A percentile compares a stretch with the other conserved stretches of the same genome.
These are phyloP conservation scores for Maniola hyperantus DNA, from an alignment of 2,888 invertebrate species.

Conservation along the genomic window DNA sequence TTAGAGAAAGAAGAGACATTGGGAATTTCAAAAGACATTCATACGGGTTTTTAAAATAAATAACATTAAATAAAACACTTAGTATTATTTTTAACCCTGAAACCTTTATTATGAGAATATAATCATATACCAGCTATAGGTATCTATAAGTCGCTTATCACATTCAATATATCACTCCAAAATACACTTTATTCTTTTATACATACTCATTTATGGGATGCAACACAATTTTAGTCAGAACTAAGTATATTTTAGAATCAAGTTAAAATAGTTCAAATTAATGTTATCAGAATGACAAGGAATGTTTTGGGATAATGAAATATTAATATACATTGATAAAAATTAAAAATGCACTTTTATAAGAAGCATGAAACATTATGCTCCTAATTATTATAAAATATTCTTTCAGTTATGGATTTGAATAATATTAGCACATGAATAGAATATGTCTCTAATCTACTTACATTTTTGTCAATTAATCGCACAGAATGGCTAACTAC, in stretches of 20 bases:
- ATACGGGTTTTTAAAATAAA: constrained; percentile 82
- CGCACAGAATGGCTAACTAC: too few relatives aligned
- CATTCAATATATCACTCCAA: constrained; percentile 29
- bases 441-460: too few relatives aligned
- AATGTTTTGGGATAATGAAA: background rate
- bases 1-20: constrained; percentile 77
- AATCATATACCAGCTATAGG: background rate
- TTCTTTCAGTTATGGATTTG: too few relatives aligned
- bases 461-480: too few relatives aligned
- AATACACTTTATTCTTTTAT: constrained; percentile 2
- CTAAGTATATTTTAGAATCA: background rate
- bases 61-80: constrained; percentile 33
- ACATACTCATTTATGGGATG: background rate
- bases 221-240: background rate
- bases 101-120: constrained; percentile 39
- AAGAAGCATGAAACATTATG: too few relatives aligned
- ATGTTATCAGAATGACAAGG: background rate
- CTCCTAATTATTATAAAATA: too few relatives aligned
- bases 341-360: background rate
- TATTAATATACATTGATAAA: background rate
- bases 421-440: too few relatives aligned
- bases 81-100: constrained; percentile 27
- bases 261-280: background rate
- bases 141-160: constrained; percentile 22
- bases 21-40: constrained; percentile 69